Percentiles rank a stretch among this genome's conserved stretches.
phyloP scores from a whole-genome alignment of 1,140 invertebrate species.

The Protaetia brevitarsis region DNA sequence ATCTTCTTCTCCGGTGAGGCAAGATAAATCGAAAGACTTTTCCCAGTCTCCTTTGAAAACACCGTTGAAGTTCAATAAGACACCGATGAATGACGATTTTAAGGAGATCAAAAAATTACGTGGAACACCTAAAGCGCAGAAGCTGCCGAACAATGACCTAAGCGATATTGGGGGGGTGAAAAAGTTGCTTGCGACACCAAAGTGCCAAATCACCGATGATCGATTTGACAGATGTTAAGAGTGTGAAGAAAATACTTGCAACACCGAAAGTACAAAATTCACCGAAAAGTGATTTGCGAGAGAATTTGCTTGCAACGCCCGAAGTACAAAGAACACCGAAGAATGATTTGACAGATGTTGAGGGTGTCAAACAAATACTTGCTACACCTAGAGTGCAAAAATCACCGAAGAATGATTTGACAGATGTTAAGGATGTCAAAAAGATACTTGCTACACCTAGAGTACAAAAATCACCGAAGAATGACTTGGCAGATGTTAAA shows the following conservation, averaged over 20 bases:
- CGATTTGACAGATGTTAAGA: constrained; percentile 45
- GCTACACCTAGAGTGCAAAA: constrained; percentile 29
- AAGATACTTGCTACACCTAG: constrained; percentile 20
- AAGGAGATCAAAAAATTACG: no score
- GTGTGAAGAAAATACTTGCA: constrained; percentile 40
- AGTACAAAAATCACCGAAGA: neutral
- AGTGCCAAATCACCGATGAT: constrained; percentile 44
- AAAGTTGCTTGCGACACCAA: neutral
- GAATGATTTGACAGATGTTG: constrained; percentile 49
- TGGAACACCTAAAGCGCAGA: no score
- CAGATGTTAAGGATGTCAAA: neutral
- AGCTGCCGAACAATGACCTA: no score
- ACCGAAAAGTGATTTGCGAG: neutral
- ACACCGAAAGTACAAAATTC: neutral
- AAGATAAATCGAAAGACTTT: no score
- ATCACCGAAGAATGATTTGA: constrained; percentile 38
- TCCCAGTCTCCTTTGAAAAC: no score
- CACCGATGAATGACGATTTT: no score
- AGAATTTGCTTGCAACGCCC: constrained; percentile 34
- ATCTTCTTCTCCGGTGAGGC: neutral
- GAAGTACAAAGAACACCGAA: constrained; percentile 38
- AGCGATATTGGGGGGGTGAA: no score
- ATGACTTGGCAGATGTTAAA: neutral
- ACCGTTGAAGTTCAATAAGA: no score
- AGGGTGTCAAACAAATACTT: constrained; percentile 44